Conservation (phyloP, 2,888 invertebrate genomes). For the Trichogramma evanescens region DNA sequence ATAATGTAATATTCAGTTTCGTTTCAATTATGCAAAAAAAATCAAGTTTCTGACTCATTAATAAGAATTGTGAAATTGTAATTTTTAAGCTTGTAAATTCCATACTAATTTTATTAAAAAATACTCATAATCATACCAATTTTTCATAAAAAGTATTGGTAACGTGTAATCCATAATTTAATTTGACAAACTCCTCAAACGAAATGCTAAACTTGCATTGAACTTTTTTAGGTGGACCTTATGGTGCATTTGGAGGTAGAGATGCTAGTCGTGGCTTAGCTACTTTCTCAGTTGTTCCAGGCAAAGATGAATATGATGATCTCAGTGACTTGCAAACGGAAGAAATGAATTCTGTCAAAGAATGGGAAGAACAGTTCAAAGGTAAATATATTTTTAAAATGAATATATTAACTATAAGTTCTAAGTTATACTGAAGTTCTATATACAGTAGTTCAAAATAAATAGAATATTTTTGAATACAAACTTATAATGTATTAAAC, state of each 20-base stretch:
- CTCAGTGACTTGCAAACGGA: constrained; percentile 84
- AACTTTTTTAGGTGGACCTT: constrained; percentile 73
- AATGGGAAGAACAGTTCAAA: constrained; percentile 97
- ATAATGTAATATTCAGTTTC: too few relatives aligned
- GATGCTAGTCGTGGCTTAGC: constrained; percentile 94
- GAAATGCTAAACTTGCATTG: background rate
- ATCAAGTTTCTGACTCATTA: too few relatives aligned
- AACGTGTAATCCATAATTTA: too few relatives aligned
- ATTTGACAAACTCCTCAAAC: background rate
- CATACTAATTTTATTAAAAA: too few relatives aligned
- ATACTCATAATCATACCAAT: too few relatives aligned
- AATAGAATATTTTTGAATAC: background rate
- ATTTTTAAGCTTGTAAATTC: too few relatives aligned
- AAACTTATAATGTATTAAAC: constrained; percentile 17
- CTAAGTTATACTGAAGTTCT: background rate
- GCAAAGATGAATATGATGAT: constrained; percentile 87
- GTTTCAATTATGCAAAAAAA: too few relatives aligned
- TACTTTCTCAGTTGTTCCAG: constrained; percentile 78
- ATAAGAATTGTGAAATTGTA: too few relatives aligned
- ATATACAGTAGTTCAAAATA: background rate
- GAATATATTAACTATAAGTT: background rate
- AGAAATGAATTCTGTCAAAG: constrained; percentile 91
- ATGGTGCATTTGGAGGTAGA: constrained; percentile 87
- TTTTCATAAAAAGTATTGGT: too few relatives aligned
- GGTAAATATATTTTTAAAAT: constrained; percentile 52